These are phyloP conservation scores for Physeter macrocephalus DNA, from an alignment of 2,113 vertebrate genomes.

Conservation along the genomic window DNA sequence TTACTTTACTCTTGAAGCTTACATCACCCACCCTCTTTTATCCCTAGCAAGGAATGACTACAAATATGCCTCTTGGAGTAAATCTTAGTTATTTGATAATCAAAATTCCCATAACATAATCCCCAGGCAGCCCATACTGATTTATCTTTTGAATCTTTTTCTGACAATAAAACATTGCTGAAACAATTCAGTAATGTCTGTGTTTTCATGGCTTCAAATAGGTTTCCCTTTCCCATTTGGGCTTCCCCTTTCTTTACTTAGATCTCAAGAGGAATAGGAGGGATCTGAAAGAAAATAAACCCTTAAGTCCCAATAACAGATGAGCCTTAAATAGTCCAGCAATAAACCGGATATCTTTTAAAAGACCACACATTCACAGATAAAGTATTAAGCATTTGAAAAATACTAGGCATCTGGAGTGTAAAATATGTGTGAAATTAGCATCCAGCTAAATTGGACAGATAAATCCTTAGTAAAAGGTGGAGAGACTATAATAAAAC, in stretches of 20 bases:
- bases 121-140: neutral
- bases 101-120: conserved; percentile 50
- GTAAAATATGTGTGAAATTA: neutral
- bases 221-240: neutral
- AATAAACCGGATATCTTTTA: neutral
- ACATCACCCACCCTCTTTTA: conserved; percentile 69
- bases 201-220: conserved; percentile 26
- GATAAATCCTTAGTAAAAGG: neutral
- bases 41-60: conserved; percentile 55
- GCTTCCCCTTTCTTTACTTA: neutral
- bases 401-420: neutral
- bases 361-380: neutral
- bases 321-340: neutral
- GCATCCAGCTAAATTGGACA: neutral
- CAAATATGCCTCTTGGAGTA: conserved; percentile 56
- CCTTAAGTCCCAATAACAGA: neutral
- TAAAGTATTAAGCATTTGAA: neutral
- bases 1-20: conserved; percentile 59
- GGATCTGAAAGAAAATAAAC: neutral
- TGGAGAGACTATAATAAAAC: neutral
- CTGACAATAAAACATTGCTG: conserved; percentile 41
- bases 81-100: conserved; percentile 50
- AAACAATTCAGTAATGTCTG: conserved; percentile 40
- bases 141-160: conserved; percentile 58
- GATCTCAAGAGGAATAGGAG: neutral